Evolutionary conservation across 2,113 vertebrate species (phyloP).

Genomic region (Cynoglossus semilaevis): DNA sequence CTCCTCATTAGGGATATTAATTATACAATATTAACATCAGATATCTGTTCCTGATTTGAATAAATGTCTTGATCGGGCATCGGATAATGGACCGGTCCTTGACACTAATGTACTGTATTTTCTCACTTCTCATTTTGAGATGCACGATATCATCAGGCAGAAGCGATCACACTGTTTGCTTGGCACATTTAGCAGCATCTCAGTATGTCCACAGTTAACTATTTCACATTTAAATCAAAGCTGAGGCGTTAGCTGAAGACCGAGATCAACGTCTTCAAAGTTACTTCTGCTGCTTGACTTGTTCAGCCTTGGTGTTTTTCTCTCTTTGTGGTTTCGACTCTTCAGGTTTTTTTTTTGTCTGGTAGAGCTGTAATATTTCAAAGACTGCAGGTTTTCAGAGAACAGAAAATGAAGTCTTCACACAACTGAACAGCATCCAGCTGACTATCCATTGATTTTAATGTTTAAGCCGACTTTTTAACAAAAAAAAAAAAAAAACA

Average conservation of each 20-base stretch:
- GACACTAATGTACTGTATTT: too few species aligned
- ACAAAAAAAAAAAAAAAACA: conserved; percentile 13
- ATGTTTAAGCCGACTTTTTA: neutral
- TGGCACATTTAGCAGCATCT: conserved; percentile 13
- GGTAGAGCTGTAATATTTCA: conserved; percentile 34
- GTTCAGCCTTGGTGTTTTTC: conserved; percentile 18
- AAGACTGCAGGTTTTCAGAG: conserved; percentile 10
- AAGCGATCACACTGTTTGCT: conserved; percentile 21
- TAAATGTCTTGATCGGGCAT: too few species aligned
- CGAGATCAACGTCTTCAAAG: conserved; percentile 32
- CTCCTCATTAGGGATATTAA: too few species aligned
- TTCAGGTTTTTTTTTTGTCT: conserved; percentile 9
- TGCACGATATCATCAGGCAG: neutral
- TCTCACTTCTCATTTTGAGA: too few species aligned
- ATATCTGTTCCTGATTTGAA: too few species aligned
- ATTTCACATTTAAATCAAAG: conserved; percentile 46
- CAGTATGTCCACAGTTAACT: conserved; percentile 32
- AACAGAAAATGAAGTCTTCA: conserved; percentile 23
- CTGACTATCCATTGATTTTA: conserved; percentile 10
- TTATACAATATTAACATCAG: too few species aligned
- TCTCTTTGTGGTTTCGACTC: conserved; percentile 5
- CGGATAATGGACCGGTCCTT: too few species aligned
- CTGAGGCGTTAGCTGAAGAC: conserved; percentile 28
- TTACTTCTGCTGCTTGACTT: conserved; percentile 22
- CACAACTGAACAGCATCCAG: neutral